Percentiles rank a stretch among this genome's conserved stretches.
Evolutionary conservation across 2,888 invertebrate genomes (phyloP).

Genomic region (Lamellibrachia columna): DNA sequence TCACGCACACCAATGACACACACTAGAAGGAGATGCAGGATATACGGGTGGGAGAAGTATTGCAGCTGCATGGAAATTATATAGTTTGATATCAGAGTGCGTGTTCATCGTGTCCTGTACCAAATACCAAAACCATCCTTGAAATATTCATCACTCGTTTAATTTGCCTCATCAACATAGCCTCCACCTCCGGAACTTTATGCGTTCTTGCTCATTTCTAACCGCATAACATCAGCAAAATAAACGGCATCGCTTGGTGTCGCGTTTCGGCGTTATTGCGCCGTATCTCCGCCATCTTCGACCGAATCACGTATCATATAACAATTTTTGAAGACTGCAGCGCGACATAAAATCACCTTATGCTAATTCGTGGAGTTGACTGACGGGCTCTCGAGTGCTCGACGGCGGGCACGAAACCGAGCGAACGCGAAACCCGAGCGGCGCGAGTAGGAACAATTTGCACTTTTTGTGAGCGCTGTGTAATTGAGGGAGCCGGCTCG

Average conservation of each 20-base stretch:
- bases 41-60: too few relatives aligned
- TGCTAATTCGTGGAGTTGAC: conserved; percentile 6
- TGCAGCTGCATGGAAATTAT: too few relatives aligned
- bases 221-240: background rate
- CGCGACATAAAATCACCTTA: conserved; percentile 12
- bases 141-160: background rate
- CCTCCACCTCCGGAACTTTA: background rate
- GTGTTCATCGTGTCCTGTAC: background rate
- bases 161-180: background rate
- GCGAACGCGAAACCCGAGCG: background rate
- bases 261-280: background rate
- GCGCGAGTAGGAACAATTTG: conserved; percentile 11
- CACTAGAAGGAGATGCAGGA: too few relatives aligned
- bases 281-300: background rate
- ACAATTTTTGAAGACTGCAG: background rate
- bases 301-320: conserved; percentile 12
- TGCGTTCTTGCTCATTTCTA: background rate
- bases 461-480: background rate
- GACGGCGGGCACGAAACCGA: background rate
- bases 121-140: background rate
- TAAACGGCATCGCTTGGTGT: background rate
- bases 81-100: too few relatives aligned
- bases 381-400: too few relatives aligned
- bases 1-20: too few relatives aligned
- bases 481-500: background rate